phyloP scores from a whole-genome alignment of 2,888 invertebrate genomes.

The Tetheella fluctuosa region DNA sequence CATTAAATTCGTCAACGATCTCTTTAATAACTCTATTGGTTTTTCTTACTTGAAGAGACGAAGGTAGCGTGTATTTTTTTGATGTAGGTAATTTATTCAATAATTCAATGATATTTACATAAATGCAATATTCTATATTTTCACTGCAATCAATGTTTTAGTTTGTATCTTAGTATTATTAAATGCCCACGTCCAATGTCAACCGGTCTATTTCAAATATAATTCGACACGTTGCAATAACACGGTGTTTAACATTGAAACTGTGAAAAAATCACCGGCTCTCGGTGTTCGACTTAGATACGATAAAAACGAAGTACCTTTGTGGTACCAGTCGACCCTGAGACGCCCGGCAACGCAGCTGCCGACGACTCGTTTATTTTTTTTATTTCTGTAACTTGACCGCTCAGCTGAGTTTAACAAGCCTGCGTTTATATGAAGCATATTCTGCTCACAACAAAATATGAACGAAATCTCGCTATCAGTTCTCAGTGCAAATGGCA shows the following conservation, averaged over 20 bases:
- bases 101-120: not conserved
- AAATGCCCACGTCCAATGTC: slow-evolving; percentile 51
- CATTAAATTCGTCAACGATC: slow-evolving; percentile 9
- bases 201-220: slow-evolving; percentile 45
- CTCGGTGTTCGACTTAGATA: slow-evolving; percentile 38
- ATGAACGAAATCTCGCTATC: slow-evolving; percentile 31
- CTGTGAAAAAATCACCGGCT: slow-evolving; percentile 64
- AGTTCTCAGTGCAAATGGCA: slow-evolving; percentile 32
- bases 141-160: not conserved
- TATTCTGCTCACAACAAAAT: slow-evolving; percentile 24
- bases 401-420: slow-evolving; percentile 41
- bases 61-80: not conserved
- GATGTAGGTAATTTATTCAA: too few species aligned
- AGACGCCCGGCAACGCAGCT: slow-evolving; percentile 63
- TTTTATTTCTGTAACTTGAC: slow-evolving; percentile 40
- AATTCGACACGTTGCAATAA: slow-evolving; percentile 55
- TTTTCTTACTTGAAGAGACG: not conserved
- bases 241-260: slow-evolving; percentile 61
- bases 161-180: not conserved
- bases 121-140: not conserved
- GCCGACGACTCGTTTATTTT: slow-evolving; percentile 61
- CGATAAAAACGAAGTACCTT: slow-evolving; percentile 55
- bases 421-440: slow-evolving; percentile 29
- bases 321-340: slow-evolving; percentile 76
- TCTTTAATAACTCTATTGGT: not conserved